Conservation (phyloP, 2,113 vertebrate species). For the Pelmatolapia mariae region DNA sequence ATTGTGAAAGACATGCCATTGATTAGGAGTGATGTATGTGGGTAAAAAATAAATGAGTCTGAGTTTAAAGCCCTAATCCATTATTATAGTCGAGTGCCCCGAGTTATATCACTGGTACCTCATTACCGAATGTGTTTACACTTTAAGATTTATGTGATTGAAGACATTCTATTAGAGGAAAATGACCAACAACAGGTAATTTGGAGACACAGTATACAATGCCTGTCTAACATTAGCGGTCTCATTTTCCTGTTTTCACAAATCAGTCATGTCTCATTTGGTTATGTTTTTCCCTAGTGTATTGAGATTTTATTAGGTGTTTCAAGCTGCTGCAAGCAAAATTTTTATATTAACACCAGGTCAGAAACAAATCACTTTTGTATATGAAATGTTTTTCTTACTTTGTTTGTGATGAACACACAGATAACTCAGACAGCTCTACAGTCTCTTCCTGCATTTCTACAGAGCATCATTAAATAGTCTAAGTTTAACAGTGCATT, state of each 20-base stretch:
- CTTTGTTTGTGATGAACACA: neutral
- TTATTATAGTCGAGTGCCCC: conserved; percentile 5
- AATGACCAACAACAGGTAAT: neutral
- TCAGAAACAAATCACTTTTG: neutral
- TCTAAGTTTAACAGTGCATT: neutral
- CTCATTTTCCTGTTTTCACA: neutral
- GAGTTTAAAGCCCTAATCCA: conserved; percentile 37
- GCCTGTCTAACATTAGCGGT: neutral
- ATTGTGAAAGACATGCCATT: conserved; percentile 7
- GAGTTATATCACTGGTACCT: conserved; percentile 10
- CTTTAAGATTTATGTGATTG: conserved; percentile 25
- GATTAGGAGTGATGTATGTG: conserved; percentile 37
- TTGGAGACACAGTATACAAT: neutral
- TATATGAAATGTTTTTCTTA: neutral
- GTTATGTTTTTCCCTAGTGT: neutral
- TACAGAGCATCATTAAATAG: neutral
- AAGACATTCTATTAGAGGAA: neutral
- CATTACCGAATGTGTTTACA: conserved; percentile 32
- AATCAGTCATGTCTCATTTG: neutral
- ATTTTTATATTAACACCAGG: neutral
- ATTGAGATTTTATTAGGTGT: neutral
- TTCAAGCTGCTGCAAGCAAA: neutral
- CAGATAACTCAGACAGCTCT: neutral
- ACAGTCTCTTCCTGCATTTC: neutral
- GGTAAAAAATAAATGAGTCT: conserved; percentile 28